Evolutionary conservation across 2,113 vertebrate genomes (phyloP).

Genomic region (Perca flavescens): DNA sequence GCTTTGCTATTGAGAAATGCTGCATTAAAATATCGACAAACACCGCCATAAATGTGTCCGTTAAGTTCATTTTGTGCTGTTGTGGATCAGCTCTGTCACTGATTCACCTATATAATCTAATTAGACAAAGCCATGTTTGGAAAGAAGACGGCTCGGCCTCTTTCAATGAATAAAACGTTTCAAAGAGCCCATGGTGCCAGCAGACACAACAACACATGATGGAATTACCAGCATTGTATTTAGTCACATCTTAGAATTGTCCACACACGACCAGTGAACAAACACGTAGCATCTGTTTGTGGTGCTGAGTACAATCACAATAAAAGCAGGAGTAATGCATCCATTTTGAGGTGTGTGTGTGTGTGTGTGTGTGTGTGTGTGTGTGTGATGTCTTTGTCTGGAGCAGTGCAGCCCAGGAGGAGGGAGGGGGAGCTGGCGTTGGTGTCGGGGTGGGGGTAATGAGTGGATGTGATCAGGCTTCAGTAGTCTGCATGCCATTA

Average conservation of each 20-base stretch:
- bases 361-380: slow-evolving; percentile 42
- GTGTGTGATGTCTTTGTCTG: slow-evolving; percentile 71
- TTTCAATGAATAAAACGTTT: neutral
- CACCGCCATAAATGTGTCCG: neutral
- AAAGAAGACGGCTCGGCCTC: neutral
- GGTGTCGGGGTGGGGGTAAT: slow-evolving; percentile 52
- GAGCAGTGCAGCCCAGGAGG: slow-evolving; percentile 56
- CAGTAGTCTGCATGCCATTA: slow-evolving; percentile 68
- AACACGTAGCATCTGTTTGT: neutral
- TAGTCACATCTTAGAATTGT: neutral
- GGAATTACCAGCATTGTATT: neutral
- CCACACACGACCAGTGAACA: neutral
- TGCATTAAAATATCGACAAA: neutral
- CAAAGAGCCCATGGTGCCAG: neutral
- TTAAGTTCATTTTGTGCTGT: too few species aligned
- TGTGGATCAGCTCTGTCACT: too few species aligned
- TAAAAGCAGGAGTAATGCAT: slow-evolving; percentile 39
- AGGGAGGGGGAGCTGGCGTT: slow-evolving; percentile 29
- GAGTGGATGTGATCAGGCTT: slow-evolving; percentile 69
- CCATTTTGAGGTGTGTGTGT: slow-evolving; percentile 64
- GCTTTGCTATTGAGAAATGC: neutral
- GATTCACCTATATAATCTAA: neutral
- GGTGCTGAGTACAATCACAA: neutral
- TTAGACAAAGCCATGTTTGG: neutral
- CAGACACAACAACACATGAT: neutral